These are phyloP conservation scores for Luidia sarsii DNA, from an alignment of 53 echinoderm and acorn worm species.

Conservation along the genomic window DNA sequence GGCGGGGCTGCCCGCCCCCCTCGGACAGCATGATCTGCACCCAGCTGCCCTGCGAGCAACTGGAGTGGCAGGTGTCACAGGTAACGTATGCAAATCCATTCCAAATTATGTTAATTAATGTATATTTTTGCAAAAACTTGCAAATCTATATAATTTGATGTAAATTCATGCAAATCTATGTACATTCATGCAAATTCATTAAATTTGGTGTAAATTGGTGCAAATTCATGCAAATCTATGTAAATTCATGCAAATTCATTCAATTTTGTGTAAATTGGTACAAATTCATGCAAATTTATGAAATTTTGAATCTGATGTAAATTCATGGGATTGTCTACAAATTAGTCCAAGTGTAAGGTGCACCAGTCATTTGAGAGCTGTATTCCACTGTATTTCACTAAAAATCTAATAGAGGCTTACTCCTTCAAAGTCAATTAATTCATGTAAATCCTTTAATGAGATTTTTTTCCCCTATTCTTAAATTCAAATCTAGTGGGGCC, in stretches of 20 bases:
- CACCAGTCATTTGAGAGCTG: too few relatives aligned
- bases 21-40: slow-evolving; percentile 76
- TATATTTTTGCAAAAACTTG: too few relatives aligned
- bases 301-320: background rate
- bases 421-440: too few relatives aligned
- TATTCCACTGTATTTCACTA: too few relatives aligned
- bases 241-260: slow-evolving; percentile 8
- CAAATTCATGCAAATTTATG: background rate
- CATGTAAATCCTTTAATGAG: background rate
- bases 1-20: slow-evolving; percentile 81
- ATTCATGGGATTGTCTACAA: background rate
- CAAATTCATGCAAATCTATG: background rate
- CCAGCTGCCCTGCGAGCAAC: slow-evolving; percentile 78
- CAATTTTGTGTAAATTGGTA: background rate
- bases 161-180: background rate
- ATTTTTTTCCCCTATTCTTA: background rate
- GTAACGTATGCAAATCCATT: too few relatives aligned
- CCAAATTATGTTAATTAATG: background rate
- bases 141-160: background rate
- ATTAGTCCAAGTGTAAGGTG: too few relatives aligned
- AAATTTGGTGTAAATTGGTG: background rate
- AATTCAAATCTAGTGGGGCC: slow-evolving; percentile 66
- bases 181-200: slow-evolving; percentile 8
- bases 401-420: too few relatives aligned
- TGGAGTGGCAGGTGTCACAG: slow-evolving; percentile 84